Evolutionary conservation across 2,888 invertebrate genomes (phyloP).

Genomic region (Macropis europaea): DNA sequence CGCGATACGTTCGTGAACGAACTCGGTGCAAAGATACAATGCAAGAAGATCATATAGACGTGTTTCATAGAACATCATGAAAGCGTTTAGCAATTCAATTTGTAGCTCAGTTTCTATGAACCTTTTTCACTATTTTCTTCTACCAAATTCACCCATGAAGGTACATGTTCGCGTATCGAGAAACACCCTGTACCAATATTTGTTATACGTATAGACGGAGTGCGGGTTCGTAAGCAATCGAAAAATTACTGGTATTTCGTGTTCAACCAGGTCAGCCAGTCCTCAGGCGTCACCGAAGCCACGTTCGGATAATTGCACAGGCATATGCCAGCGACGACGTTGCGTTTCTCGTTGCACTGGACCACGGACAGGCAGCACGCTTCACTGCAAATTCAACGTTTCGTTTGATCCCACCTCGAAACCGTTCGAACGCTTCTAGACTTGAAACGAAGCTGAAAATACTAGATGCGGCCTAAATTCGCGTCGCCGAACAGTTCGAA

Average conservation of each 20-base stretch:
- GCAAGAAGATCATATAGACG: too few relatives aligned
- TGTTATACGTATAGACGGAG: too few relatives aligned
- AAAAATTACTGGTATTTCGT: conserved; percentile 81
- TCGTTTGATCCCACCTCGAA: background rate
- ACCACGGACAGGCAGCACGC: conserved; percentile 81
- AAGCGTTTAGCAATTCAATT: too few relatives aligned
- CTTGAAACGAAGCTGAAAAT: conserved; percentile 1
- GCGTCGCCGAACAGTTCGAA: conserved; percentile 72
- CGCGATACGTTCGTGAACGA: too few relatives aligned
- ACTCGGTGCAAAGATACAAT: too few relatives aligned
- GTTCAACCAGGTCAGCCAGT: conserved; percentile 84
- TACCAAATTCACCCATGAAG: too few relatives aligned
- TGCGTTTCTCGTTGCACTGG: conserved; percentile 71
- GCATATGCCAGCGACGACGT: conserved; percentile 74
- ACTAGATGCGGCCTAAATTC: conserved; percentile 70
- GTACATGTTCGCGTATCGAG: too few relatives aligned
- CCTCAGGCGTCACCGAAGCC: conserved; percentile 81
- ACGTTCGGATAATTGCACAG: conserved; percentile 82
- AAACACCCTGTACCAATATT: too few relatives aligned
- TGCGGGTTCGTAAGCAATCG: background rate
- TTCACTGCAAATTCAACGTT: conserved; percentile 79
- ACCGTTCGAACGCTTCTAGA: background rate
- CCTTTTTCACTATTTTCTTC: too few relatives aligned
- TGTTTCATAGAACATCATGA: too few relatives aligned
- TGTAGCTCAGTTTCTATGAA: too few relatives aligned